Percentiles rank a stretch among this genome's conserved stretches.
Evolutionary conservation across 2,797 vertebrate species (phyloP).

Genomic region (Heteromormyrus szaboi): DNA sequence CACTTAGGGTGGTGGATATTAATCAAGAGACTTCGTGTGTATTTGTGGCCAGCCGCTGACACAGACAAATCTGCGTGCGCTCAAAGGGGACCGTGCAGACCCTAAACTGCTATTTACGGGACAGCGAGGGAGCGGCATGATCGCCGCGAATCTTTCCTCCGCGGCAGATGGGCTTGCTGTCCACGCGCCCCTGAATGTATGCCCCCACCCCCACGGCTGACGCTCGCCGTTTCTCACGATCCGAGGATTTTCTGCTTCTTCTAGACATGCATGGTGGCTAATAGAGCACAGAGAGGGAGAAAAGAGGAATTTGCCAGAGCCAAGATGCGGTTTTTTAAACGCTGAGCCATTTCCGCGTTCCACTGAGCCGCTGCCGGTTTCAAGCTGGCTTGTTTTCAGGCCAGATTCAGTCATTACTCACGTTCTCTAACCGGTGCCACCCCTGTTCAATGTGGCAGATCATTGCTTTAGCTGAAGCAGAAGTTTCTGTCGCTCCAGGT

Average conservation of each 20-base stretch:
- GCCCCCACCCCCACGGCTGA: neutral
- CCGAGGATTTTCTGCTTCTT: neutral
- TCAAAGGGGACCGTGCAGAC: neutral
- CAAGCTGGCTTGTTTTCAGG: neutral
- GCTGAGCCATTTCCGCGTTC: neutral
- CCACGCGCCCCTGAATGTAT: neutral
- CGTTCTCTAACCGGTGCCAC: neutral
- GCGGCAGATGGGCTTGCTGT: neutral
- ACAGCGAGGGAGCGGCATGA: neutral
- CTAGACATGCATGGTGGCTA: neutral
- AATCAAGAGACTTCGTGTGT: neutral
- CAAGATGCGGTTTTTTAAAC: neutral
- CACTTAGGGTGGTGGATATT: neutral
- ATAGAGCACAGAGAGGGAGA: neutral
- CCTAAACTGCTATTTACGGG: neutral
- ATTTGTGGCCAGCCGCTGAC: neutral
- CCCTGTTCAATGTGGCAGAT: neutral
- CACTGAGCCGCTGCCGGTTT: neutral
- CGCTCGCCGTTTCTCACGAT: neutral
- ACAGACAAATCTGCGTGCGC: neutral
- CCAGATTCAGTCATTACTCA: neutral
- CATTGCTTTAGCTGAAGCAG: neutral
- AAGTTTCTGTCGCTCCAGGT: neutral
- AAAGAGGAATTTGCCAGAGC: neutral
- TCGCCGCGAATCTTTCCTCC: neutral